phyloP scores from a whole-genome alignment of 2,113 vertebrate species.

The Thalassarche chlororhynchos region DNA sequence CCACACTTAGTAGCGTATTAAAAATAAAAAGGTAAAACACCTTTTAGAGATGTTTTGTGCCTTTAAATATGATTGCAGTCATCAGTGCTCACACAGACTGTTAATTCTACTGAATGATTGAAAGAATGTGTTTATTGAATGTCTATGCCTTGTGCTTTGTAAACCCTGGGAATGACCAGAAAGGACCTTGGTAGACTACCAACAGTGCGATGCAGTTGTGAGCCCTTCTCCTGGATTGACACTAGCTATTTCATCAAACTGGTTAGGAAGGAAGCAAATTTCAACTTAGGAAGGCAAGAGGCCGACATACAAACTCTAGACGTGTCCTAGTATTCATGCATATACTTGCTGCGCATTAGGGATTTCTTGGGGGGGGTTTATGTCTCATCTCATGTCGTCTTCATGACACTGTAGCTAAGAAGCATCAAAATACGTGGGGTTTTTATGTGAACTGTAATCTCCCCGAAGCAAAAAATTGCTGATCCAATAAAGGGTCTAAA shows the following conservation, averaged over 20 bases:
- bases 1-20: not conserved
- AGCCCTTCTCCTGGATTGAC: not conserved
- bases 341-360: not conserved
- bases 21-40: not conserved
- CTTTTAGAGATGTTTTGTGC: not conserved
- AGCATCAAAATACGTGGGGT: not conserved
- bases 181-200: no score
- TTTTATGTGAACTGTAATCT: not conserved
- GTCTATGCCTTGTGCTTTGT: not conserved
- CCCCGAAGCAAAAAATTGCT: not conserved
- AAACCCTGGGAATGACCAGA: not conserved
- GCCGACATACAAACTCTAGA: fast-evolving
- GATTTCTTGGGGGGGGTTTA: not conserved
- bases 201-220: no score
- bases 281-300: not conserved
- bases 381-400: not conserved
- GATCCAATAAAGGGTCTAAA: not conserved
- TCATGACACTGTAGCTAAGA: not conserved
- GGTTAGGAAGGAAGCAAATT: not conserved
- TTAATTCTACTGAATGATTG: not conserved
- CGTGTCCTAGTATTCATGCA: not conserved
- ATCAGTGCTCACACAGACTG: no score
- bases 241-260: not conserved
- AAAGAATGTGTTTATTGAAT: fast-evolving
- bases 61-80: not conserved